Evolutionary conservation across 2,888 invertebrate genomes (phyloP).

Genomic region (Piscicola geometra): DNA sequence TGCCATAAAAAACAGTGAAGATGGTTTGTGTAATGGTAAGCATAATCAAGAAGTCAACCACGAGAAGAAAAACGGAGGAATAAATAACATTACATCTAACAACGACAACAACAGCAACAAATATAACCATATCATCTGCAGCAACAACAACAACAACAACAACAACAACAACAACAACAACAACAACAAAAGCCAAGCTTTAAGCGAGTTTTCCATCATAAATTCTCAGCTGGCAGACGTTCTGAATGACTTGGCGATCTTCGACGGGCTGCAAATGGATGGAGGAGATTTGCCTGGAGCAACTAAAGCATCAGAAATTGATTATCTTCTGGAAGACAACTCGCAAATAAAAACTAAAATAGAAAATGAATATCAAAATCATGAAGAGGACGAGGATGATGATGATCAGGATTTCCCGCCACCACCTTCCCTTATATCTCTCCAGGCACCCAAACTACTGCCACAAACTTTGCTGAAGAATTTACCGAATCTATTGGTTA

Average conservation of each 20-base stretch:
- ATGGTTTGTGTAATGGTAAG: background rate
- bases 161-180: background rate
- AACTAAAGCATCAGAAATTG: background rate
- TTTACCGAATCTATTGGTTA: too few species aligned
- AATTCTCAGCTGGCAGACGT: slow-evolving; percentile 31
- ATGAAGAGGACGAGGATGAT: background rate
- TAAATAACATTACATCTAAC: background rate
- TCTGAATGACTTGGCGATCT: slow-evolving; percentile 29
- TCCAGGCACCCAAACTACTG: background rate
- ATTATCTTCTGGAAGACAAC: too few species aligned
- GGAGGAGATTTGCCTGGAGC: background rate
- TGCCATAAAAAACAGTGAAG: background rate
- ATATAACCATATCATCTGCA: too few species aligned
- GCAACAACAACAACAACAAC: background rate
- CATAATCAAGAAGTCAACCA: background rate
- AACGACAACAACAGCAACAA: background rate
- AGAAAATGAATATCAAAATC: background rate
- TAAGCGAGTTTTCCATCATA: slow-evolving; percentile 27
- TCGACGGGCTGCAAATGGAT: background rate
- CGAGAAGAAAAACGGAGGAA: background rate
- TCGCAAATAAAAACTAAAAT: background rate
- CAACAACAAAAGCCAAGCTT: background rate
- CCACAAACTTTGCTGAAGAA: background rate
- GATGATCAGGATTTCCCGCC: background rate
- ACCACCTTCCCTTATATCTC: background rate